Conservation (phyloP, 2,797 vertebrate species). For the Graptemys geographica region DNA sequence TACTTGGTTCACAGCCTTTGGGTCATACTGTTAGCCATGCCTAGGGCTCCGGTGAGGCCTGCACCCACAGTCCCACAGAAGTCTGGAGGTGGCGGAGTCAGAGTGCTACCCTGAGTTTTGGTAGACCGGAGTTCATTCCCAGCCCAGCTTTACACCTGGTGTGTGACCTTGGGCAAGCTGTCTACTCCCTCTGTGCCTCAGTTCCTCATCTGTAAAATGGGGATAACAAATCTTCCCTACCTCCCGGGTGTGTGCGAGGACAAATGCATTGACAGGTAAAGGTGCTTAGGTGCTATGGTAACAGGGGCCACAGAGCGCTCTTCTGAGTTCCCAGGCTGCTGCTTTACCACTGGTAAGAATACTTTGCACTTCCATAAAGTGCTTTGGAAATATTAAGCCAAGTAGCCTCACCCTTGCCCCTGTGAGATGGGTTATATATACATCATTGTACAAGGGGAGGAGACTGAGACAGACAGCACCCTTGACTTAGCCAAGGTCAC, state of each 20-base stretch:
- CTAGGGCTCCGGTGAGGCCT: no score
- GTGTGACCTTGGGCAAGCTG: no score
- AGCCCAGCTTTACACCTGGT: no score
- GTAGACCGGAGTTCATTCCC: no score
- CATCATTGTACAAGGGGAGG: neutral
- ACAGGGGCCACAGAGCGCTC: neutral
- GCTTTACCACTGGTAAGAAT: neutral
- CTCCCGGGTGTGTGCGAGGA: neutral
- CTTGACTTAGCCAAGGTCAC: neutral
- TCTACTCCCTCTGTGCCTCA: no score
- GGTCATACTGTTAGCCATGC: no score
- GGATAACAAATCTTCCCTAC: no score
- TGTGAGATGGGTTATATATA: neutral
- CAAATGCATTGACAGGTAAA: neutral
- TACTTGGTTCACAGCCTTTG: no score
- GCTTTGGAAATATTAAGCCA: neutral
- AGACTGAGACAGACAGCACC: neutral
- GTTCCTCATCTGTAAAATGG: no score
- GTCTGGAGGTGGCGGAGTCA: no score
- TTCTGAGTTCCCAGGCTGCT: neutral
- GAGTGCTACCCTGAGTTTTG: no score
- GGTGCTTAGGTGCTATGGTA: neutral
- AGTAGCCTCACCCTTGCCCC: neutral
- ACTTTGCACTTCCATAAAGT: neutral
- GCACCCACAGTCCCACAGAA: no score